Percentiles rank a stretch among this genome's conserved stretches.
phyloP scores from a whole-genome alignment of 2,797 vertebrate genomes.

The Neosalanx taihuensis region DNA sequence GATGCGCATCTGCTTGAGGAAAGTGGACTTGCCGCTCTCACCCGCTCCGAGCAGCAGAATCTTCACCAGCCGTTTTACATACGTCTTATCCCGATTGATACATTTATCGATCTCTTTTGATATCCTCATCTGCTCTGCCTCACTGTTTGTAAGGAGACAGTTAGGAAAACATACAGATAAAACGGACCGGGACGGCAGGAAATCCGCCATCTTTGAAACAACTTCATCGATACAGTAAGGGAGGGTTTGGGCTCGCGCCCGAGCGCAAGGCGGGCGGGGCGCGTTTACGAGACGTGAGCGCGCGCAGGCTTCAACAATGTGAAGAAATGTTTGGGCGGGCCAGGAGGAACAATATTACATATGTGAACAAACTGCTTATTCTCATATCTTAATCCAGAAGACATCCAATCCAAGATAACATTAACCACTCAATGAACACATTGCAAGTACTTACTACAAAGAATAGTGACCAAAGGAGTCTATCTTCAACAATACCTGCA shows the following conservation, averaged over 20 bases:
- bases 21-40: slow-evolving; percentile 97
- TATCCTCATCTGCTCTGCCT: slow-evolving; percentile 89
- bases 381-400: background rate
- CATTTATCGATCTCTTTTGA: slow-evolving; percentile 93
- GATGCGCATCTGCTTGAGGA: slow-evolving; percentile 98
- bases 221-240: slow-evolving; percentile 74
- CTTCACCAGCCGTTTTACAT: slow-evolving; percentile 91
- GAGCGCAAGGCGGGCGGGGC: slow-evolving; percentile 43
- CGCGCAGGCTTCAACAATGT: slow-evolving; percentile 25
- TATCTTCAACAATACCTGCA: no score
- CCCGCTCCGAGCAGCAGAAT: slow-evolving; percentile 94
- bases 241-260: slow-evolving; percentile 47
- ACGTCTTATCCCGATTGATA: slow-evolving; percentile 87
- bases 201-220: slow-evolving; percentile 96
- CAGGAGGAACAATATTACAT: background rate
- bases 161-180: slow-evolving; percentile 91
- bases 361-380: background rate
- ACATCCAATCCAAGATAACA: background rate
- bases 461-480: no score
- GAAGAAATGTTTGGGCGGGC: slow-evolving; percentile 24
- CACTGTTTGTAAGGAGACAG: slow-evolving; percentile 87
- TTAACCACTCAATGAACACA: no score
- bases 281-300: slow-evolving; percentile 25
- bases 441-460: no score
- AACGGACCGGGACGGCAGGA: slow-evolving; percentile 93